Conservation (phyloP, 2,797 vertebrate species). For the Crenuchus spilurus region DNA sequence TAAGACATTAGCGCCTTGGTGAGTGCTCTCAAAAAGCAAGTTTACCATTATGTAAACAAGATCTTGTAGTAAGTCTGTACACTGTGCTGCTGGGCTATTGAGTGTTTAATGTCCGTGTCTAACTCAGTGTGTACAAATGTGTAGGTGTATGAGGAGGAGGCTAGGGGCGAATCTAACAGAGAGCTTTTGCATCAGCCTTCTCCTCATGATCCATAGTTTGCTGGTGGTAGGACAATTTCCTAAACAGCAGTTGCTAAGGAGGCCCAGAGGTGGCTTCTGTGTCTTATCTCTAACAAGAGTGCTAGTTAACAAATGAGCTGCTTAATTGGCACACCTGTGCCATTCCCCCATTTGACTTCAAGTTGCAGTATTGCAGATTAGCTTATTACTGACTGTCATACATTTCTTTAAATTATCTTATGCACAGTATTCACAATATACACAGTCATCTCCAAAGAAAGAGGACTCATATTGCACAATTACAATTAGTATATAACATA, state of each 20-base stretch:
- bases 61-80: slow-evolving; percentile 24
- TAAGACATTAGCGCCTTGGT: slow-evolving; percentile 21
- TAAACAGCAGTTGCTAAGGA: slow-evolving; percentile 59
- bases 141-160: slow-evolving; percentile 36
- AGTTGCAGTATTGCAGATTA: slow-evolving; percentile 49
- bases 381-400: slow-evolving; percentile 37
- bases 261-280: slow-evolving; percentile 46
- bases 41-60: slow-evolving; percentile 37
- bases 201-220: slow-evolving; percentile 42
- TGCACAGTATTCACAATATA: slow-evolving; percentile 14
- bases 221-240: slow-evolving; percentile 53
- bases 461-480: slow-evolving; percentile 36
- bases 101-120: slow-evolving; percentile 18
- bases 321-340: slow-evolving; percentile 54
- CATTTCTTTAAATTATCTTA: slow-evolving; percentile 7
- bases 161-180: slow-evolving; percentile 7
- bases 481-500: slow-evolving; percentile 34
- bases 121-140: slow-evolving; percentile 31
- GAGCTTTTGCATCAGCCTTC: slow-evolving; percentile 24
- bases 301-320: slow-evolving; percentile 35
- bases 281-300: slow-evolving; percentile 24
- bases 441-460: slow-evolving; percentile 24
- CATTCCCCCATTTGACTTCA: slow-evolving; percentile 16
- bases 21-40: slow-evolving; percentile 32
- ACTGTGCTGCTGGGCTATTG: slow-evolving; percentile 25